phyloP scores from a whole-genome alignment of 92 coral and sea anemone genomes.

The Epizoanthus stellaris region DNA sequence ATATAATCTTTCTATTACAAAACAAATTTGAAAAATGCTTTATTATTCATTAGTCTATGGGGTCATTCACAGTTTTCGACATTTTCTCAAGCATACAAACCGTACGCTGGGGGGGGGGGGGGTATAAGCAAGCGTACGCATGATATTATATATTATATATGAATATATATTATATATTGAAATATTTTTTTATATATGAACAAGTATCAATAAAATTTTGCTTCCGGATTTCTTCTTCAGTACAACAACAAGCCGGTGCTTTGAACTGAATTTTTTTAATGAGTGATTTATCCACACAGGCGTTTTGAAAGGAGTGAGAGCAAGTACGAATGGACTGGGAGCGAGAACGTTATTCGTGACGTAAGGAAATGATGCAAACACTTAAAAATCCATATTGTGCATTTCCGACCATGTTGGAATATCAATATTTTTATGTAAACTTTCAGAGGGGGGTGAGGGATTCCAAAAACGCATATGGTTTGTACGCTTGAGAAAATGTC shows the following conservation, averaged over 20 bases:
- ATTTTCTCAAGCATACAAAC: too few species aligned
- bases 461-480: not conserved
- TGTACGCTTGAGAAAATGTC: not conserved
- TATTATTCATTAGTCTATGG: too few species aligned
- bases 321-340: not conserved
- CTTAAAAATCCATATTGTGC: not conserved
- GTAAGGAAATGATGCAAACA: not conserved
- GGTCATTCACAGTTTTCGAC: too few species aligned
- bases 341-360: not conserved
- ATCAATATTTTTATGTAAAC: not conserved
- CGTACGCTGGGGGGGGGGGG: too few species aligned
- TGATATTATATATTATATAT: too few species aligned
- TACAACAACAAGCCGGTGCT: not conserved
- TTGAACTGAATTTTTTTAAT: not conserved
- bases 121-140: too few species aligned
- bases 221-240: not conserved
- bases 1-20: conserved; percentile 29
- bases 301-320: not conserved
- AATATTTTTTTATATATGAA: too few species aligned
- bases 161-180: too few species aligned
- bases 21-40: not conserved
- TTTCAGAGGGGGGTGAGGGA: not conserved
- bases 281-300: not conserved
- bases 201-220: not conserved
- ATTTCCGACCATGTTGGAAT: not conserved